phyloP scores from a whole-genome alignment of 1,140 invertebrate genomes.

The Anastrepha obliqua region DNA sequence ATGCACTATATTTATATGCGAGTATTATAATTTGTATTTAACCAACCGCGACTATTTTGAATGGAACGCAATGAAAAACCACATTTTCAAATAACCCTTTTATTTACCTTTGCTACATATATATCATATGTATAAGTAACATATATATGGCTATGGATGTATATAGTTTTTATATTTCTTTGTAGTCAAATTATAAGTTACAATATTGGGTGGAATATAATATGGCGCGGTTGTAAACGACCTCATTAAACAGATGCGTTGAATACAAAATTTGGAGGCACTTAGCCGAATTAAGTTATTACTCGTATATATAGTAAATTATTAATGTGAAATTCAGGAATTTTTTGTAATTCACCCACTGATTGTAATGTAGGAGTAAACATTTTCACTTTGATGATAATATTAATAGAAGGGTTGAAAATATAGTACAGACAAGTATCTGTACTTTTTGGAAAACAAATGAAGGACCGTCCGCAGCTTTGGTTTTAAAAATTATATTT shows the following conservation, averaged over 20 bases:
- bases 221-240: slow-evolving; percentile 43
- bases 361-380: too few species aligned
- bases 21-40: slow-evolving; percentile 42
- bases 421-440: neutral
- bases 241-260: slow-evolving; percentile 23
- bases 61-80: slow-evolving; percentile 36
- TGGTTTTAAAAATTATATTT: too few species aligned
- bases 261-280: slow-evolving; percentile 2
- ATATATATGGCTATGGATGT: neutral
- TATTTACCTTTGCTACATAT: neutral
- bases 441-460: too few species aligned
- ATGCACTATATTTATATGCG: neutral
- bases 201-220: neutral
- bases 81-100: slow-evolving; percentile 45
- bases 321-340: neutral
- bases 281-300: slow-evolving; percentile 31
- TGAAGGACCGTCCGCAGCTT: too few species aligned
- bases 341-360: neutral
- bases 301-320: neutral
- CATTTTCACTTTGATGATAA: too few species aligned
- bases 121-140: neutral
- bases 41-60: slow-evolving; percentile 45
- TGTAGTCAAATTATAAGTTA: slow-evolving; percentile 26
- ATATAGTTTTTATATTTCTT: neutral
- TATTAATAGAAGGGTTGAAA: too few species aligned